Evolutionary conservation across 2,113 vertebrate genomes (phyloP).

Genomic region (Eublepharis macularius): DNA sequence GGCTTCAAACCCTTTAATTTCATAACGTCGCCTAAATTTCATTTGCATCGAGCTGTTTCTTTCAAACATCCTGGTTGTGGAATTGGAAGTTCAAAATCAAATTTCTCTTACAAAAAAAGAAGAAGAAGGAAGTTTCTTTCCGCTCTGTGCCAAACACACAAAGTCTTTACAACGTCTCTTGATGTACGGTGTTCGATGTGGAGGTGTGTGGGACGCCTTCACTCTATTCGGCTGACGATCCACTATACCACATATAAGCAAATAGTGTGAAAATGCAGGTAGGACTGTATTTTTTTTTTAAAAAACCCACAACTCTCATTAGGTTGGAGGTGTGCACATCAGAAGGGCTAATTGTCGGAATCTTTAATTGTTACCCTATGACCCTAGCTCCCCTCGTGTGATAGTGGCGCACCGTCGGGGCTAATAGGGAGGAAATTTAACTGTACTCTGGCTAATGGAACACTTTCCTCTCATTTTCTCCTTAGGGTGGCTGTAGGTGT

Average conservation of each 20-base stretch:
- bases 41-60: too few relatives aligned
- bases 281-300: neutral
- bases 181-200: neutral
- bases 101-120: neutral
- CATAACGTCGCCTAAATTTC: neutral
- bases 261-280: neutral
- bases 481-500: slow-evolving; percentile 78
- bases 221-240: neutral
- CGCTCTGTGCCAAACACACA: neutral
- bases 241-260: neutral
- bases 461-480: slow-evolving; percentile 85
- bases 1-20: too few relatives aligned
- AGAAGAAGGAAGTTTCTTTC: neutral
- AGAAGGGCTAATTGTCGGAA: slow-evolving; percentile 77
- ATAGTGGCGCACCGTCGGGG: slow-evolving; percentile 70
- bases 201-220: neutral
- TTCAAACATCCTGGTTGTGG: neutral
- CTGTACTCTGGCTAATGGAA: slow-evolving; percentile 85
- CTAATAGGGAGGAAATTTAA: slow-evolving; percentile 77
- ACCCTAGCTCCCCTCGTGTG: slow-evolving; percentile 65
- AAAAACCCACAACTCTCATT: neutral
- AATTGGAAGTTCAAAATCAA: neutral
- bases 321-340: slow-evolving; percentile 27
- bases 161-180: neutral
- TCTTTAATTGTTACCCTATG: slow-evolving; percentile 78